A percentile compares a stretch with the other conserved stretches of the same genome.
Evolutionary conservation across 2,797 vertebrate species (phyloP).

Genomic region (Thalassophryne amazonica): DNA sequence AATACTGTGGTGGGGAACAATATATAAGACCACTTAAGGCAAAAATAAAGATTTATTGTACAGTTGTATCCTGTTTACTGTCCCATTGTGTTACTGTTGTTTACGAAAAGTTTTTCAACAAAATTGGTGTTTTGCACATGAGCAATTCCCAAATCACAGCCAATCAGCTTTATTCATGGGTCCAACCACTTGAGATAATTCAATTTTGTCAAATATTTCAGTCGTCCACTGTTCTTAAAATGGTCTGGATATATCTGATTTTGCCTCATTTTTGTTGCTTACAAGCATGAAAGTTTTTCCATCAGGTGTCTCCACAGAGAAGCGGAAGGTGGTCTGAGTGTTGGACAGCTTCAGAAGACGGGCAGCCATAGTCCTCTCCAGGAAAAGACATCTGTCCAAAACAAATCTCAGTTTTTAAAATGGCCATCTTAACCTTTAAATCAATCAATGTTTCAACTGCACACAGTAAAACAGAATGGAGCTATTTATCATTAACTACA

Average conservation of each 20-base stretch:
- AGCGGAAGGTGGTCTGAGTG: constrained; percentile 87
- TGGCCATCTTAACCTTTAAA: background rate
- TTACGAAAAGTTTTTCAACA: background rate
- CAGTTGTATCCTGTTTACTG: background rate
- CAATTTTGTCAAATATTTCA: background rate
- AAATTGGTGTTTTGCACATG: no score
- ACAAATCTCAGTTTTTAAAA: background rate
- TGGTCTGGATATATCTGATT: constrained; percentile 5
- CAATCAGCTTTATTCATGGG: constrained; percentile 3
- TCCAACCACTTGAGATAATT: background rate
- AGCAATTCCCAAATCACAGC: constrained; percentile 10
- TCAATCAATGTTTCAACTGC: background rate
- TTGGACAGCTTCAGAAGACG: constrained; percentile 83
- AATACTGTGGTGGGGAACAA: background rate
- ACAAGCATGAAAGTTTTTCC: constrained; percentile 87
- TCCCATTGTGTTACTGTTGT: background rate
- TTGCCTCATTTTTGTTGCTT: constrained; percentile 49
- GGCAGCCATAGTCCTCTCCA: constrained; percentile 82
- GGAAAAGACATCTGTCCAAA: constrained; percentile 80
- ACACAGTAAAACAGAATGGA: background rate
- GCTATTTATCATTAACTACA: background rate
- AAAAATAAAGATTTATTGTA: background rate
- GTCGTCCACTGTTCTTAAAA: constrained; percentile 17
- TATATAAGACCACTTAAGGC: background rate
- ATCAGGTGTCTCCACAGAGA: constrained; percentile 85